A percentile compares a stretch with the other conserved stretches of the same genome.
phyloP scores from a whole-genome alignment of 2,113 vertebrate genomes.

The Triplophysa dalaica region DNA sequence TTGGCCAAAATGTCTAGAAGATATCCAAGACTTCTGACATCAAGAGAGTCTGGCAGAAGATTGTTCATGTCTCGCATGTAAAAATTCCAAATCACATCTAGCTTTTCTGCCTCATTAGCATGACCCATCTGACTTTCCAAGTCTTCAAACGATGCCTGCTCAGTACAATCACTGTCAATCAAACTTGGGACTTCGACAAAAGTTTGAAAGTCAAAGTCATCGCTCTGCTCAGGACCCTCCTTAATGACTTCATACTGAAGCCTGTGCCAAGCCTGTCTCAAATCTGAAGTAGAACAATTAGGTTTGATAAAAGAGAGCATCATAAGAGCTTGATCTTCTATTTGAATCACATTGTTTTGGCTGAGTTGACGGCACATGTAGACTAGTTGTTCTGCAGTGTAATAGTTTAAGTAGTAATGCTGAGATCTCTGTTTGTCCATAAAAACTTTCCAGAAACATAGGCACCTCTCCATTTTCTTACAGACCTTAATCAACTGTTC shows the following conservation, averaged over 20 bases:
- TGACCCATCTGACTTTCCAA: slow-evolving; percentile 53
- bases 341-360: slow-evolving; percentile 49
- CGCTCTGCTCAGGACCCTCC: slow-evolving; percentile 60
- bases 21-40: slow-evolving; percentile 78
- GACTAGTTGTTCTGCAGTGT: slow-evolving; percentile 89
- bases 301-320: slow-evolving; percentile 88
- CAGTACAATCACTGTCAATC: background rate
- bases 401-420: slow-evolving; percentile 89
- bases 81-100: slow-evolving; percentile 77
- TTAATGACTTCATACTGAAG: slow-evolving; percentile 72
- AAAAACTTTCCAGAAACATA: slow-evolving; percentile 80
- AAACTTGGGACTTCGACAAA: slow-evolving; percentile 60
- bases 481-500: slow-evolving; percentile 80
- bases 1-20: slow-evolving; percentile 76
- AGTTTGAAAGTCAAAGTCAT: slow-evolving; percentile 70
- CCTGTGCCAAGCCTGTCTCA: slow-evolving; percentile 66
- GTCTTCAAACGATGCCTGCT: background rate
- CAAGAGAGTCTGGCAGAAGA: slow-evolving; percentile 79
- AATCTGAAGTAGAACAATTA: slow-evolving; percentile 66
- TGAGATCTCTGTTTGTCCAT: slow-evolving; percentile 77
- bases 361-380: slow-evolving; percentile 80
- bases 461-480: slow-evolving; percentile 83
- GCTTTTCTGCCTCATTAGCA: slow-evolving; percentile 54
- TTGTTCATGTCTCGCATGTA: slow-evolving; percentile 75
- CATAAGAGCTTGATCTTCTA: slow-evolving; percentile 77